Evolutionary conservation across 2,113 vertebrate genomes (phyloP), one percentile per base, ranked within the genome.

Genomic region (Lepus timidus): DNA sequence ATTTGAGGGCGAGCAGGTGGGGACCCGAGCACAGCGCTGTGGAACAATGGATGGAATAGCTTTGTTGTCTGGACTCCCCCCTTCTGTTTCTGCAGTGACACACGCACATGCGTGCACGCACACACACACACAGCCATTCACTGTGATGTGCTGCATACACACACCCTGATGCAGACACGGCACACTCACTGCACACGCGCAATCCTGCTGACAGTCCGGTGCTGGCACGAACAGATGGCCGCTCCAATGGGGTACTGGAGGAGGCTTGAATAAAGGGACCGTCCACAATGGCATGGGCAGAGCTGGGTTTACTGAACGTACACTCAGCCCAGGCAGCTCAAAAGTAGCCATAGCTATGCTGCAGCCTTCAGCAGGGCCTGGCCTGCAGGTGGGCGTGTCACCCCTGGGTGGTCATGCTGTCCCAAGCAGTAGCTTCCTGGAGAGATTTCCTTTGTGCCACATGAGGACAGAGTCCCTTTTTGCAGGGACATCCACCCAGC

Each of bases 201-300:
- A 49, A 29, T 20, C 31, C 62, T 19, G 36, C 1, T 10, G 55
- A 81, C 31, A 90, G 90, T n/a, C 39, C 33, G 9, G 39, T 52
- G 31, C 62, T 80, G 61, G 76, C 70, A 64, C 70, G 76, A 74
- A 68, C 91, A 94, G 93, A 94, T 86, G 85, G 74, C 74, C 68
- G 49, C 73, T 76, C 39, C 52, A 58, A 91, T 62, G 8, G 62
- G 55, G 29, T 25, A 52, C 62, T 62, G 39, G 70, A n/a, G 44
- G 4, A 23, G 55, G 58, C 9, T 20, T n/a, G 33, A 27, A 29
- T 58, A 71, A 90, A 75, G 11, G 58, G 61, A 27, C 22, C 31
- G 10, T 58, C 70, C 58, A 71, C 73, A 58, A 22, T 87, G 44
- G 58, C 33, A 11, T 39, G 27, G 55, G 51, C 5, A 4, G 68